Conservation (phyloP, 2,113 vertebrate species). For the Alligator sinensis region DNA sequence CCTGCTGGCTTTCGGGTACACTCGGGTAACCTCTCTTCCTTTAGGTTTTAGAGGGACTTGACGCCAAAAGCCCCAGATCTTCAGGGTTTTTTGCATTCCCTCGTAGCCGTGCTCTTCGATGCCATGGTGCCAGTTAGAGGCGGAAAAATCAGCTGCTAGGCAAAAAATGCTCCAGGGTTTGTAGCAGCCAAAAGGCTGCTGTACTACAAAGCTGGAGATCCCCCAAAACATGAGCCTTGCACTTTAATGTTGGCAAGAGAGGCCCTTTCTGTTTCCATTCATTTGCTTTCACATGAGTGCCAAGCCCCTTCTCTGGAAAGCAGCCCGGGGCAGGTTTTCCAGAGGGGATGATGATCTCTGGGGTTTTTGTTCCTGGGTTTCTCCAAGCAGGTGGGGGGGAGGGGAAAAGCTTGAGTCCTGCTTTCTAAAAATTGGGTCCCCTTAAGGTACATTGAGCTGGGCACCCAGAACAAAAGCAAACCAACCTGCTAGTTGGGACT, state of each 20-base stretch:
- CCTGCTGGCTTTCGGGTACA: neutral
- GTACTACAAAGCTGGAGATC: neutral
- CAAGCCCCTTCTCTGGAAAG: neutral
- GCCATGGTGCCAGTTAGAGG: neutral
- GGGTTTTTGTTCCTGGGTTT: neutral
- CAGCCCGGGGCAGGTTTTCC: neutral
- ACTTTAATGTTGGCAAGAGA: neutral
- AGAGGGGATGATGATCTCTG: neutral
- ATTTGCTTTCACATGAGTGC: too few relatives aligned
- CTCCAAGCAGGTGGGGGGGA: neutral
- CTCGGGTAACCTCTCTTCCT: neutral
- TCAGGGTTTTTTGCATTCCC: neutral
- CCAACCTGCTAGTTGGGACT: neutral
- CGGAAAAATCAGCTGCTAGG: neutral
- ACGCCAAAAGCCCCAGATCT: neutral
- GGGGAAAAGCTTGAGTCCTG: neutral
- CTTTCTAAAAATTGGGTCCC: neutral
- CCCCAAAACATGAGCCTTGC: too few relatives aligned
- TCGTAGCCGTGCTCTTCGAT: neutral
- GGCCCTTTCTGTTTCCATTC: neutral
- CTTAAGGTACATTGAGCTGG: neutral
- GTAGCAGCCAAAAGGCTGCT: neutral
- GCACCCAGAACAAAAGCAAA: neutral
- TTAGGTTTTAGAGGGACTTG: neutral
- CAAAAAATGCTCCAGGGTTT: neutral